phyloP scores from a whole-genome alignment of 2,797 vertebrate genomes.

The Crenuchus spilurus region DNA sequence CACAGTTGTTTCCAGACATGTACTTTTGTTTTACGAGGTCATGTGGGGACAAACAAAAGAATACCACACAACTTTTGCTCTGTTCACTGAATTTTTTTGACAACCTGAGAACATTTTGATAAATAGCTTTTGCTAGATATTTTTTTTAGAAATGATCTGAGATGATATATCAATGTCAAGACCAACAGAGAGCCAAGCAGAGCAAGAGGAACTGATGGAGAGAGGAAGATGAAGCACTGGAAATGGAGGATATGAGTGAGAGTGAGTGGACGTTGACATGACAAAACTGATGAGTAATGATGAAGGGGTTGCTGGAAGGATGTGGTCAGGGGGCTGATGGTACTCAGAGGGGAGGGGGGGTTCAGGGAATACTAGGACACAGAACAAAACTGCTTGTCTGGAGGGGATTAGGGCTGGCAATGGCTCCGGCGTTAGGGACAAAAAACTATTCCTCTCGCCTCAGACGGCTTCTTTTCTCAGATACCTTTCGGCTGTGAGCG shows the following conservation, averaged over 20 bases:
- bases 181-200: constrained; percentile 28
- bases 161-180: not conserved
- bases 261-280: not conserved
- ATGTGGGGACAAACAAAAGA: not conserved
- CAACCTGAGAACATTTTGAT: constrained; percentile 2
- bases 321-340: not conserved
- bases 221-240: constrained; percentile 12
- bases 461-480: constrained; percentile 9
- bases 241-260: not conserved
- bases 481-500: constrained; percentile 85
- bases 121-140: constrained; percentile 3
- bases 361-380: not conserved
- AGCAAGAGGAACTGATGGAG: constrained; percentile 20
- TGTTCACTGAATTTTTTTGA: not conserved
- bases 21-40: not conserved
- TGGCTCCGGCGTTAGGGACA: not conserved
- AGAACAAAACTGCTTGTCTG: not conserved
- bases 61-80: constrained; percentile 1
- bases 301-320: constrained; percentile 2
- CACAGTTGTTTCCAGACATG: no score
- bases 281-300: constrained; percentile 1
- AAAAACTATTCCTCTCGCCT: not conserved
- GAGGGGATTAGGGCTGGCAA: not conserved
- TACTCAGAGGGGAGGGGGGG: not conserved
- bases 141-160: not conserved